Evolutionary conservation across 2,113 vertebrate genomes (phyloP).

Genomic region (Alouatta palliata): DNA sequence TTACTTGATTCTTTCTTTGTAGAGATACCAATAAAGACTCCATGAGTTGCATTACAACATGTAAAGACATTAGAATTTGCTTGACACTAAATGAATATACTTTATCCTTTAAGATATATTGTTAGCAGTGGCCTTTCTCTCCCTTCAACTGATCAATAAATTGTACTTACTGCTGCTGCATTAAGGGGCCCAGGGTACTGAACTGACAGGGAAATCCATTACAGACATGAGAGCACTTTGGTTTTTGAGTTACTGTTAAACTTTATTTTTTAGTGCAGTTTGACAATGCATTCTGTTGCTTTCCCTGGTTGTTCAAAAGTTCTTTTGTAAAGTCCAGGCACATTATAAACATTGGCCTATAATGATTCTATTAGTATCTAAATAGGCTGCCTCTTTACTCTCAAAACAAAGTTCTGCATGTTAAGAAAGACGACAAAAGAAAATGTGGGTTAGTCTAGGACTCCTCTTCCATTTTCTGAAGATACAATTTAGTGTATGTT

Average conservation of each 20-base stretch:
- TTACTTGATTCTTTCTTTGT: neutral
- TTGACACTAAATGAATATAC: neutral
- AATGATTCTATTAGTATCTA: neutral
- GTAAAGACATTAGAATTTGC: neutral
- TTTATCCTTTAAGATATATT: neutral
- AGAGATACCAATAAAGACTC: neutral
- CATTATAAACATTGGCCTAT: neutral
- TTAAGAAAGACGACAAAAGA: neutral
- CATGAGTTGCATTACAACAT: neutral
- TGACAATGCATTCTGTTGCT: neutral
- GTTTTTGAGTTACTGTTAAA: neutral
- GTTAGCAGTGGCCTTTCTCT: neutral
- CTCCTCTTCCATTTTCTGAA: neutral
- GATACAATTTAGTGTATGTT: neutral
- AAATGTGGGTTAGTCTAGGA: too few relatives aligned
- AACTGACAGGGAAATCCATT: neutral
- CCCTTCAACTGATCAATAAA: neutral
- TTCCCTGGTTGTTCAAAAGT: neutral
- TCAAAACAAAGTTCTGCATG: neutral
- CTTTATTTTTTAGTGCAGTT: neutral
- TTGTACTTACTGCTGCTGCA: neutral
- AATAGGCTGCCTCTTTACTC: neutral
- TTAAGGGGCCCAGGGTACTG: neutral
- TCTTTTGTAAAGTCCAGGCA: neutral
- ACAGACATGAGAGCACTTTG: neutral